phyloP scores from a whole-genome alignment of 2,797 vertebrate species.

The Pseudomugil gertrudae region DNA sequence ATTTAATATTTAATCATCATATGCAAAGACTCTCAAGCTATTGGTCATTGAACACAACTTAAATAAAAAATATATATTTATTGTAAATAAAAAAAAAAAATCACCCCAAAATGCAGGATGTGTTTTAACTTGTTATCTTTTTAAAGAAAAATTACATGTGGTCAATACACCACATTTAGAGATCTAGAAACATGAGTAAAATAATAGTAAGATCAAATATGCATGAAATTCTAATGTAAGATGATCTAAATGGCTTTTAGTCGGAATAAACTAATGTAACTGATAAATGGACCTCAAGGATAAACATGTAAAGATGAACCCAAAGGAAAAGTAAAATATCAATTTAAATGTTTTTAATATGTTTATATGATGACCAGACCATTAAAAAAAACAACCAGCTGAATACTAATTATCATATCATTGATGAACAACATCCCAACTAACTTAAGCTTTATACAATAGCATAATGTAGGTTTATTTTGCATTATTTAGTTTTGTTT shows the following conservation, averaged over 20 bases:
- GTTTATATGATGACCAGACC: background rate
- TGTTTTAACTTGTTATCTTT: too few species aligned
- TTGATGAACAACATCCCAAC: background rate
- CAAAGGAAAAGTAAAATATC: background rate
- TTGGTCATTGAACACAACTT: too few species aligned
- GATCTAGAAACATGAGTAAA: background rate
- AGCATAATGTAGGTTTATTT: background rate
- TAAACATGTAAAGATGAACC: background rate
- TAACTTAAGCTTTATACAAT: background rate
- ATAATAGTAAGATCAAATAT: background rate
- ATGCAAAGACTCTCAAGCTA: background rate
- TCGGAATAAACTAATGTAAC: background rate
- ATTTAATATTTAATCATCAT: background rate
- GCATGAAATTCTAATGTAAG: background rate
- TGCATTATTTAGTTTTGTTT: background rate
- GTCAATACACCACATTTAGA: background rate
- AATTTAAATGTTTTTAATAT: background rate
- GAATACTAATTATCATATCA: background rate
- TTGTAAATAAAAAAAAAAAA: background rate
- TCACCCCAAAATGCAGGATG: too few species aligned
- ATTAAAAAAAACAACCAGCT: background rate
- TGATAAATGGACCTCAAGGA: background rate
- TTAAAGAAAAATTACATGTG: background rate
- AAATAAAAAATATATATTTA: background rate
- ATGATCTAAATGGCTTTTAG: background rate